Evolutionary conservation across 2,888 invertebrate species (phyloP), one percentile per base, ranked within the genome.

Genomic region (Lasiommata megera): DNA sequence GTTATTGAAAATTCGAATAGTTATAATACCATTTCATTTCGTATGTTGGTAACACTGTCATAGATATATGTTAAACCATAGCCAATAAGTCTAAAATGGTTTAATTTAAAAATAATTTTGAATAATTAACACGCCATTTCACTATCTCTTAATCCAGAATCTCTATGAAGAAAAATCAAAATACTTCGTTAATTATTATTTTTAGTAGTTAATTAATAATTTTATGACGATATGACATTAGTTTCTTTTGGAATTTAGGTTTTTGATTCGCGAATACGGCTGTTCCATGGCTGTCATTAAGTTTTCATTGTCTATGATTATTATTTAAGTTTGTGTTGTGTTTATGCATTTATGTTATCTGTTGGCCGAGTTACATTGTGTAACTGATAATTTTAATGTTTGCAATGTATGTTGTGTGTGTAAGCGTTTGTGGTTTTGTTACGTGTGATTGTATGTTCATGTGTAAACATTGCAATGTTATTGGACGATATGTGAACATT

Each of bases 251-350:
- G 16, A 38, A 34, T 54, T 52, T 61, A 44, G 12, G 16, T 8
- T 38, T 60, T 44, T 16, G 29, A 18, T 38, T 53, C 34, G 44
- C 17, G 17, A 51, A 57, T 38, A 41, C 57, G 63, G 57, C 62
- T 64, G 63, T 60, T 54, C 31, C 48, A 52, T 46, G 55, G 56
- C 57, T 61, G 62, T 59, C 47, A 64, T 62, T 67, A 64, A 64
- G 66, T 66, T 69, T 68, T 67, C 67, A 66, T 58, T 68, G 67
- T 70, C 67, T 74, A 70, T 74, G 59, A 52, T 60, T 74, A 29
- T 40, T 28, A 51, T 38, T 84, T 83, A 81, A 79, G 81, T 86
- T 86, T 84, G 77, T 73, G 80, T 77, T 84, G 78, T 81, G 64
- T 70, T 79, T 79, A 69, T 74, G 66, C 64, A 66, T 80, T 76